phyloP scores from a whole-genome alignment of 2,888 invertebrate genomes.

The Hypomecis punctinalis region DNA sequence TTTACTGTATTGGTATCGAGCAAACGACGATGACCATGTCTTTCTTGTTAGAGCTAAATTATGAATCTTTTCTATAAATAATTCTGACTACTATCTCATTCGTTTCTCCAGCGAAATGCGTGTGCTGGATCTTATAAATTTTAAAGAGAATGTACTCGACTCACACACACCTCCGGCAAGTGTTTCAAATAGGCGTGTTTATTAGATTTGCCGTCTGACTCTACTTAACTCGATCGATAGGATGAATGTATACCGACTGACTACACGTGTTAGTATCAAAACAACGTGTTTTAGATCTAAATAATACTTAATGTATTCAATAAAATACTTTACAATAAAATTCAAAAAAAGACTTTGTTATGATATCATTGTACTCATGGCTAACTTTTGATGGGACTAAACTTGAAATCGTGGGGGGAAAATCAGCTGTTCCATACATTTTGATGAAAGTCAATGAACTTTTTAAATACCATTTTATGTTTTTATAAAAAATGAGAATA shows the following conservation, averaged over 20 bases:
- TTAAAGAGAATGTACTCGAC: slow-evolving; percentile 10
- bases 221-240: not conserved
- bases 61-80: slow-evolving; percentile 41
- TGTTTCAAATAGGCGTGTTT: slow-evolving; percentile 5
- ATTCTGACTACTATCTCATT: slow-evolving; percentile 35
- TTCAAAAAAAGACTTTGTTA: no score
- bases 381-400: no score
- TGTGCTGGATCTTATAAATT: slow-evolving; percentile 24
- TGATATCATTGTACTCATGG: no score
- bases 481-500: no score
- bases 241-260: not conserved
- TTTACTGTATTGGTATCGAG: slow-evolving; percentile 51
- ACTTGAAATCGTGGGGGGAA: no score
- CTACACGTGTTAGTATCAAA: not conserved
- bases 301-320: no score
- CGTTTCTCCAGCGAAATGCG: slow-evolving; percentile 36
- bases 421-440: no score
- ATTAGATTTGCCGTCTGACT: not conserved
- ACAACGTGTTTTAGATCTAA: not conserved
- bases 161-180: not conserved
- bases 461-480: no score
- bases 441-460: no score
- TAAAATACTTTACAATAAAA: no score
- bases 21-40: slow-evolving; percentile 45
- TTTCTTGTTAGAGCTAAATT: slow-evolving; percentile 51